phyloP scores from a whole-genome alignment of 2,888 invertebrate species.

The Apodemia hepburni region DNA sequence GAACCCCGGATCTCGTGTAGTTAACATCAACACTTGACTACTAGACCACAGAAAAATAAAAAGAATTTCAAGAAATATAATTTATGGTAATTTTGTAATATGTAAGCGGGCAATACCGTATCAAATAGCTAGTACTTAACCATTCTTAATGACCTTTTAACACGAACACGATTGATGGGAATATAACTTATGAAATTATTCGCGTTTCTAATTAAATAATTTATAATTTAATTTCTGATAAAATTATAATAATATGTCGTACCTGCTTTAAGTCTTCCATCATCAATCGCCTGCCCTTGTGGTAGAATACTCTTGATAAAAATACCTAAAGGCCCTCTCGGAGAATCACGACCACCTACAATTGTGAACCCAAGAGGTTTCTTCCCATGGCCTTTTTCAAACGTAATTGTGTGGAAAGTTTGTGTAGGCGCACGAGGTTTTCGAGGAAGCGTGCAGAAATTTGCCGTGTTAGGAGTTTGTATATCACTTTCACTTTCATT shows the following conservation, averaged over 20 bases:
- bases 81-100: conserved; percentile 4
- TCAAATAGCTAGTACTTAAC: neutral
- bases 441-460: conserved; percentile 87
- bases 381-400: conserved; percentile 90
- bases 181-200: conserved; percentile 14
- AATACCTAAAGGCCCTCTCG: conserved; percentile 91
- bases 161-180: conserved; percentile 23
- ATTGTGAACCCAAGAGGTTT: conserved; percentile 94
- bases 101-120: conserved; percentile 6
- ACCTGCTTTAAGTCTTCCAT: conserved; percentile 91
- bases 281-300: conserved; percentile 91
- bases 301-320: conserved; percentile 92
- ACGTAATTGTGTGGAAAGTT: conserved; percentile 85
- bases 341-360: conserved; percentile 92
- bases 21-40: too few species aligned
- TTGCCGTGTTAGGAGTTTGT: conserved; percentile 73
- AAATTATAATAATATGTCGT: conserved; percentile 38
- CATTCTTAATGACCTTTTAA: neutral
- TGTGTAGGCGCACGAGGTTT: conserved; percentile 84
- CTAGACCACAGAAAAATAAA: too few species aligned
- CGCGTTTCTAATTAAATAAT: too few species aligned
- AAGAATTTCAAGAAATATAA: too few species aligned
- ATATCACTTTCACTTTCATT: conserved; percentile 60
- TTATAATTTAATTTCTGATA: too few species aligned
- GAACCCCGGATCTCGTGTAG: too few species aligned